Evolutionary conservation across 2,888 invertebrate genomes (phyloP).

Genomic region (Leptura quadrifasciata): DNA sequence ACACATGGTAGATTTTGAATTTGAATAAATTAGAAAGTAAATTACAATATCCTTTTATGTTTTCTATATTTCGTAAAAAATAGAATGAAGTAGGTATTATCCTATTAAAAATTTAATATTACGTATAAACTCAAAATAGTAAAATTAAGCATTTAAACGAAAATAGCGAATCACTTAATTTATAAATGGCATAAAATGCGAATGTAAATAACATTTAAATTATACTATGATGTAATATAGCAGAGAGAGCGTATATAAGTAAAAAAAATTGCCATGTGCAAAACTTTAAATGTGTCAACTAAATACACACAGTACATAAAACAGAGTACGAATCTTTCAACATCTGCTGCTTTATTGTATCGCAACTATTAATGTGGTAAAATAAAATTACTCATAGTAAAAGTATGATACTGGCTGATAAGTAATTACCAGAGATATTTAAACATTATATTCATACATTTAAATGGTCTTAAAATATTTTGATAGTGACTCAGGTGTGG

Average conservation of each 20-base stretch:
- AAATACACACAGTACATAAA: neutral
- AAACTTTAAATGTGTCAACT: constrained; percentile 19
- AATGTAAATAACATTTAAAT: constrained; percentile 3
- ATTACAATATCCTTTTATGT: too few species aligned
- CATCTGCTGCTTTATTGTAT: neutral
- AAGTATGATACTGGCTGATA: neutral
- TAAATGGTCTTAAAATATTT: neutral
- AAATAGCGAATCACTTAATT: neutral
- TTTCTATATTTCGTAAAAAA: too few species aligned
- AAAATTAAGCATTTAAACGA: neutral
- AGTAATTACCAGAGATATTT: neutral
- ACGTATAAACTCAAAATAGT: too few species aligned
- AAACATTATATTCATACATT: neutral
- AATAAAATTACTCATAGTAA: neutral
- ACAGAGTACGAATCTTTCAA: constrained; percentile 12
- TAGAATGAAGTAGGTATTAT: too few species aligned
- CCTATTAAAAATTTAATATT: too few species aligned
- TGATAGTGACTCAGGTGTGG: neutral
- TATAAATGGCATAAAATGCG: neutral
- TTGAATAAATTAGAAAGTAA: too few species aligned
- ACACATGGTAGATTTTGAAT: too few species aligned
- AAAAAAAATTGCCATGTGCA: constrained; percentile 16
- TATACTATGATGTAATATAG: neutral
- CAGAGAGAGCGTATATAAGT: neutral
- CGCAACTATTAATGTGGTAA: neutral